These are phyloP conservation scores for Bombus affinis DNA, from an alignment of 1,140 invertebrate species.

Conservation along the genomic window DNA sequence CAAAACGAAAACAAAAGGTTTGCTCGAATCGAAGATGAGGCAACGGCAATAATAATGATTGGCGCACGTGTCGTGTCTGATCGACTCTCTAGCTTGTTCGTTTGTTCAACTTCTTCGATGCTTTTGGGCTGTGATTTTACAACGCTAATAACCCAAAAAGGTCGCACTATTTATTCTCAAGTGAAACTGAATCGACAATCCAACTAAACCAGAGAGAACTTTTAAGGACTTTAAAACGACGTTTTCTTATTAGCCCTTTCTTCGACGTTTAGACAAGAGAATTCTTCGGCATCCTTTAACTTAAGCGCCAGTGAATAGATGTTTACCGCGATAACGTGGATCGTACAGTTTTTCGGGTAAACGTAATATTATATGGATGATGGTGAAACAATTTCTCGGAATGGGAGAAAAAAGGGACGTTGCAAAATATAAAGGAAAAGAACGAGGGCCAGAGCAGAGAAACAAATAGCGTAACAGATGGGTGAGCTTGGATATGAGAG, in stretches of 20 bases:
- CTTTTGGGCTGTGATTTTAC: constrained; percentile 48
- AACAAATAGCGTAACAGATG: not conserved
- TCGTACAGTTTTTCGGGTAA: constrained; percentile 7
- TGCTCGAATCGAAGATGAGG: not conserved
- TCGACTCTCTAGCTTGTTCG: constrained; percentile 5
- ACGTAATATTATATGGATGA: not conserved
- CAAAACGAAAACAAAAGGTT: not conserved
- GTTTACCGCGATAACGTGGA: constrained; percentile 10
- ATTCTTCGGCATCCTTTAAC: constrained; percentile 17
- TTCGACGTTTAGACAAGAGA: constrained; percentile 5
- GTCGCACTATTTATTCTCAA: constrained; percentile 18
- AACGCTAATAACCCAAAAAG: constrained; percentile 16
- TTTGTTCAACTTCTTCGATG: constrained; percentile 41
- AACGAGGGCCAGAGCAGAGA: not conserved
- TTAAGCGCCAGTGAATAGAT: constrained; percentile 10
- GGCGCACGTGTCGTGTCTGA: not conserved
- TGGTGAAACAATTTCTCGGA: not conserved
- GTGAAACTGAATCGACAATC: constrained; percentile 41
- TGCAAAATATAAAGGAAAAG: not conserved
- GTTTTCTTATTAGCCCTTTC: constrained; percentile 28
- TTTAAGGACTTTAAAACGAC: constrained; percentile 18
- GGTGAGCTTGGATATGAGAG: constrained; percentile 15
- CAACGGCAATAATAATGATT: not conserved
- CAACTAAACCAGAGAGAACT: constrained; percentile 22
- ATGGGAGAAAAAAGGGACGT: not conserved